Conservation (phyloP, 2,888 invertebrate genomes). For the Poecilobothrus nobilitatus region DNA sequence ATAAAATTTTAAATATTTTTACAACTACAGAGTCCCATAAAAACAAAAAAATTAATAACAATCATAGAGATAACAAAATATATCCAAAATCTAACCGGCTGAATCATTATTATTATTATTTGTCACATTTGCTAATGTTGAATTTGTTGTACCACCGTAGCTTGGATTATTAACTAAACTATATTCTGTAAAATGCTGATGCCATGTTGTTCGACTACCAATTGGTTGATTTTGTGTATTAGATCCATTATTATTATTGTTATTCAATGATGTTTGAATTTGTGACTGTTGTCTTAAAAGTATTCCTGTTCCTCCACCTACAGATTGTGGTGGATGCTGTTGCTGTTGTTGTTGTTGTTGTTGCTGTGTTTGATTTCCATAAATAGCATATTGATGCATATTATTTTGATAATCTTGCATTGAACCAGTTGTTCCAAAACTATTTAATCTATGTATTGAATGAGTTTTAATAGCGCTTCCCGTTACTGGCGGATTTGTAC, state of each 20-base stretch:
- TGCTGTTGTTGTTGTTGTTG: conserved; percentile 22
- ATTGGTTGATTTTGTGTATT: conserved; percentile 28
- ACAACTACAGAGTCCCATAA: no score
- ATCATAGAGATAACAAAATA: neutral
- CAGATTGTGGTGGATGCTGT: conserved; percentile 18
- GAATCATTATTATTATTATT: conserved; percentile 42
- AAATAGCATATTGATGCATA: conserved; percentile 23
- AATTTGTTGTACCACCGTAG: conserved; percentile 25
- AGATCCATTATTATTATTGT: conserved; percentile 11
- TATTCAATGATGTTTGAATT: conserved; percentile 15
- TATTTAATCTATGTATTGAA: conserved; percentile 24
- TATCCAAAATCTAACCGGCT: conserved; percentile 35
- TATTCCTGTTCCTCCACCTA: neutral
- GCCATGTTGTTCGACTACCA: conserved; percentile 41
- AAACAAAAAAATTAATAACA: neutral
- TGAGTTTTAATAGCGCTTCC: conserved; percentile 15
- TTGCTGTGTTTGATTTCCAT: conserved; percentile 17
- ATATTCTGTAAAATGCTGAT: conserved; percentile 35
- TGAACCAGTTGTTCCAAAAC: conserved; percentile 24
- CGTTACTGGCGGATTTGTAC: conserved; percentile 42
- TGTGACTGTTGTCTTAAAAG: conserved; percentile 24
- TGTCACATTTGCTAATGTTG: conserved; percentile 19
- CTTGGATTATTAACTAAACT: conserved; percentile 43
- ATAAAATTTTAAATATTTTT: no score
- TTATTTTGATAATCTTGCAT: conserved; percentile 23